Evolutionary conservation across 2,888 invertebrate species (phyloP), one percentile per base, ranked within the genome.

Genomic region (Ornithoptera priamus): DNA sequence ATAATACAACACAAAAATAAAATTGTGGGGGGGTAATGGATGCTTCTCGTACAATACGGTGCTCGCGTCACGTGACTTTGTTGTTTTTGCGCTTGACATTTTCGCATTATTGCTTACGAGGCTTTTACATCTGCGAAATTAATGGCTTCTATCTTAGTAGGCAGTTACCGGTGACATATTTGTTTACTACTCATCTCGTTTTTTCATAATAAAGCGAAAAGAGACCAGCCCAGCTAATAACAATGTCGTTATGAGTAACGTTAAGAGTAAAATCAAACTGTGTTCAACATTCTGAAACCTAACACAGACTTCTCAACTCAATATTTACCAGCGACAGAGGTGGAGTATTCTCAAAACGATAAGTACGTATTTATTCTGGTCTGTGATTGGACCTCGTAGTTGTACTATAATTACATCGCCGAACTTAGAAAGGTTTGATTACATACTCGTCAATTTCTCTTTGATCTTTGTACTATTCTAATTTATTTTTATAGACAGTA

Each of bases 61-160:
- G 66, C 36, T 30, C 67, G 24, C 62, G 61, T 67, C 61, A 30
- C 36, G 20, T 53, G 36, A 39, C 39, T 62, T 67, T 60, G 65
- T 65, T 65, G 53, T 60, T 62, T 67, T 67, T 67, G 22, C 18
- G 18, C 61, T 62, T 62, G 53, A 42, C 67, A 67, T 57, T 20
- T 66, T 60, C 60, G 53, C 60, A 36, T 66, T 66, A 60, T 66
- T 66, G 18, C 66, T 50, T 67, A 56, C 67, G 39, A 53, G 39
- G 42, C 18, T 67, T 66, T 61, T 42, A 59, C 66, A 42, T 36
- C n/a, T 30, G 58, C 59, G 8, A 60, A 50, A 60, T 53, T 66
- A 60, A 66, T 66, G 46, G 50, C 12, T 66, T 66, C 17, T 53
- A n/a, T 66, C 24, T 65, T 60, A 59, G 59, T n/a, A 17, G n/a